phyloP scores from a whole-genome alignment of 1,140 invertebrate species.

The Lordiphosa clarofinis region DNA sequence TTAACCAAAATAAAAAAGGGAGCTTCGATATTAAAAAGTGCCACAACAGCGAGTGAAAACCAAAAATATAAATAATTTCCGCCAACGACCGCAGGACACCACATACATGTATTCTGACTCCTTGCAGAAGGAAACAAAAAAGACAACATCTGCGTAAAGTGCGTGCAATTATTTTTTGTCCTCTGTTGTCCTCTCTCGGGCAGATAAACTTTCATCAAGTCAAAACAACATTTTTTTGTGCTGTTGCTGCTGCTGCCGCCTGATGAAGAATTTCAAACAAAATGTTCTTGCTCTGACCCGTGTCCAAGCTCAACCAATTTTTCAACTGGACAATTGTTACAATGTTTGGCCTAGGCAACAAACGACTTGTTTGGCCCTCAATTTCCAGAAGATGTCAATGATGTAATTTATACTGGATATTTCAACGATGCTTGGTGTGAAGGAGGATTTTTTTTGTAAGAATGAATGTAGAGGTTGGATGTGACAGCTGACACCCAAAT shows the following conservation, averaged over 20 bases:
- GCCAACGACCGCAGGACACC: conserved; percentile 56
- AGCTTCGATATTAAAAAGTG: conserved; percentile 54
- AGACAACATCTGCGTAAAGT: conserved; percentile 71
- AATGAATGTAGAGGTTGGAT: too few species aligned
- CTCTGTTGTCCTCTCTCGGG: conserved; percentile 7
- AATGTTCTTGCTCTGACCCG: conserved; percentile 45
- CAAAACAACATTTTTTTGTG: conserved; percentile 39
- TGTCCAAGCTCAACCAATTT: conserved; percentile 7
- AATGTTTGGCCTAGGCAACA: conserved; percentile 24
- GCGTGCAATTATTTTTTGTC: conserved; percentile 58
- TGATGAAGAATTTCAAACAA: conserved; percentile 47
- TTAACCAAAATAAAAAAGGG: conserved; percentile 71
- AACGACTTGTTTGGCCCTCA: conserved; percentile 14
- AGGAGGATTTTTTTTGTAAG: too few species aligned
- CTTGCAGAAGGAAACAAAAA: conserved; percentile 23
- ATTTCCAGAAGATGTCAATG: conserved; percentile 10
- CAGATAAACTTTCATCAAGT: conserved; percentile 70
- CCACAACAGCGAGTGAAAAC: conserved; percentile 31
- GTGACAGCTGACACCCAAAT: too few species aligned
- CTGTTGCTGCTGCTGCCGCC: background rate
- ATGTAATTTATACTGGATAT: too few species aligned
- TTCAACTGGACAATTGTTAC: conserved; percentile 32
- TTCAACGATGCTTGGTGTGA: too few species aligned
- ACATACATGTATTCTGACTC: conserved; percentile 44
- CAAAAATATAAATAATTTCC: conserved; percentile 75